These are phyloP conservation scores for Lordiphosa andalusiaca DNA, from an alignment of 2,888 invertebrate species.

Conservation along the genomic window DNA sequence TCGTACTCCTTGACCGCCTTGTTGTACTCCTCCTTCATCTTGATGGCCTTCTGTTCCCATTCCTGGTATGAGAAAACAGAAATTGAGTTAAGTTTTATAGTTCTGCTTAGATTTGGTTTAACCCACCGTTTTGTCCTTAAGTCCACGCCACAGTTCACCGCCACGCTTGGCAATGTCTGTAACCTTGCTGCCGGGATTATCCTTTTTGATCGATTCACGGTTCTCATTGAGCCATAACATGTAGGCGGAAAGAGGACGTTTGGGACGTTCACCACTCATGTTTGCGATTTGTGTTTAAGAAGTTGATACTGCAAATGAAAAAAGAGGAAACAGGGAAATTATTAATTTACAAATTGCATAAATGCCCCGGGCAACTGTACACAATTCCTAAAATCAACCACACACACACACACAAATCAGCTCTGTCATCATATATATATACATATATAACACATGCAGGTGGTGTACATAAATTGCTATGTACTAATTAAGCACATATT, in stretches of 20 bases:
- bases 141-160: slow-evolving; percentile 96
- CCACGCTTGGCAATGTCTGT: slow-evolving; percentile 97
- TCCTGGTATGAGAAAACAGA: slow-evolving; percentile 82
- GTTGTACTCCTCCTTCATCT: slow-evolving; percentile 93
- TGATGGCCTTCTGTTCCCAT: slow-evolving; percentile 94
- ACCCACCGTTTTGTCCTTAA: slow-evolving; percentile 91
- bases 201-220: slow-evolving; percentile 92
- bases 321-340: neutral
- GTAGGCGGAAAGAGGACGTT: slow-evolving; percentile 95
- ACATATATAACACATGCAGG: slow-evolving; percentile 1
- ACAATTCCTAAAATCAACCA: slow-evolving; percentile 4
- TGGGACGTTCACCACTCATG: slow-evolving; percentile 94
- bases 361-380: slow-evolving; percentile 41
- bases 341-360: neutral
- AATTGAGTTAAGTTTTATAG: neutral
- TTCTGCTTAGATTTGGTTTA: neutral
- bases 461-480: neutral
- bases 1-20: slow-evolving; percentile 94
- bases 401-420: slow-evolving; percentile 4
- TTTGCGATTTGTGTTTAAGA: slow-evolving; percentile 24
- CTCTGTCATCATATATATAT: neutral
- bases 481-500: slow-evolving; percentile 32
- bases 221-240: slow-evolving; percentile 97
- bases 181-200: slow-evolving; percentile 94
- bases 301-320: slow-evolving; percentile 13